phyloP scores from a whole-genome alignment of 2,113 vertebrate genomes.

The Leptobrachium ailaonicum region DNA sequence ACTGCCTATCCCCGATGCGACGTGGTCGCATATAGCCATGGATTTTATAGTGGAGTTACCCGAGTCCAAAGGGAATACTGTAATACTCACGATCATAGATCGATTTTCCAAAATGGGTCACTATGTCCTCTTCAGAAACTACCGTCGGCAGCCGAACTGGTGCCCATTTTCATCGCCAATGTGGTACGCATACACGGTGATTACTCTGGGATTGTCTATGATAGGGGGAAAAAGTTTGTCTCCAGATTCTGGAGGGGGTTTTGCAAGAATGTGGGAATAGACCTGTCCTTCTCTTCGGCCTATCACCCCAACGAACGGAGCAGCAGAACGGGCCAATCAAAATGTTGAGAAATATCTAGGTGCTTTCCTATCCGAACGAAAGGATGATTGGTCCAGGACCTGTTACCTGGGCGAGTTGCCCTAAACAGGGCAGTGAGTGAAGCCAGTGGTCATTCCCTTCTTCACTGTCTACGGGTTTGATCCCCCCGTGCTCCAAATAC shows the following conservation, averaged over 20 bases:
- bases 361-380: background rate
- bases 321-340: background rate
- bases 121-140: background rate
- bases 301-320: slow-evolving; percentile 12
- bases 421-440: too few relatives aligned
- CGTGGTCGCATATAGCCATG: too few relatives aligned
- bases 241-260: background rate
- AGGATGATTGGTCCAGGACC: background rate
- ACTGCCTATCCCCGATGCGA: too few relatives aligned
- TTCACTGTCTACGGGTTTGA: too few relatives aligned
- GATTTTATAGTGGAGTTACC: too few relatives aligned
- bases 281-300: slow-evolving; percentile 51
- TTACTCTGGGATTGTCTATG: background rate
- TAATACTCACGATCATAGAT: too few relatives aligned
- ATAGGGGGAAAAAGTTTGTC: background rate
- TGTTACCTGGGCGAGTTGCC: background rate
- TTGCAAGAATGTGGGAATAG: slow-evolving; percentile 46
- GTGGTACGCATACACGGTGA: background rate
- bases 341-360: background rate
- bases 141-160: background rate
- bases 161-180: background rate
- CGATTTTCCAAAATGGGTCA: too few relatives aligned
- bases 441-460: too few relatives aligned
- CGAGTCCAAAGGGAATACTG: too few relatives aligned
- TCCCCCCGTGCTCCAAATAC: too few relatives aligned